Base-by-base conservation (phyloP, 2,797 vertebrate species). In the Odontamblyopus lacepedii region DNA sequence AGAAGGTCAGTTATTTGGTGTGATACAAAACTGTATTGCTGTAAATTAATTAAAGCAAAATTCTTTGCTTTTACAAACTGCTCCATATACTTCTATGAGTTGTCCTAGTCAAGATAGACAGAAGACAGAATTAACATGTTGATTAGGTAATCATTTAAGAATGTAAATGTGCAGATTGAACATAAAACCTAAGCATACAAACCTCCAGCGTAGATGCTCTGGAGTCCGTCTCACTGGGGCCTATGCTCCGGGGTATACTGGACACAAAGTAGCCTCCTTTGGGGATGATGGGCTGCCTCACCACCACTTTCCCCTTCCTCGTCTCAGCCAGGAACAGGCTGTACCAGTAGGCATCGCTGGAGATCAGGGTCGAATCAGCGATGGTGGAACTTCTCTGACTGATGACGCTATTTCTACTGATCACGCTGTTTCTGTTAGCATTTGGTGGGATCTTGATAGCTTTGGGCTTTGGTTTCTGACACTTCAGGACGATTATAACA, bases 281-380 rank as follows among this genome's bases (percentile, higher is more conserved):
- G 15, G 94, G 93, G 19, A 94, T 87, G 56, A 93, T 92, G 1
- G 94, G 93, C 83, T 95, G 94, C 77, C 94, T 91, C 56, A 95
- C 90, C 0, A 95, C 93, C 82, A 95, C 92, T 77, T 94, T 94
- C 50, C 94, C 94, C 79, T 94, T 95, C 75, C 94, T 89, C 72
- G 94, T 94, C 85, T 95, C 93, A 12, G 93, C 93, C 16, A 94
- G 78, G 85, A 95, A 94, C 83, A 95, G 77, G 77, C 94, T 95
- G 86, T 95, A 94, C 94, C 94, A 95, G 87, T 95, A 95, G 76
- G 94, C 94, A 63, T 95, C 94, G 9, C 92, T 95, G 74, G 94
- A 95, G 82, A 94, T 93, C 71, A 95, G 83, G 0, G 94, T 95
- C 70, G 94, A 95, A 76, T 95, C 94, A 27, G 93, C 93, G 0